Evolutionary conservation across 2,797 vertebrate species (phyloP).

Genomic region (Rousettus madagascariensis): DNA sequence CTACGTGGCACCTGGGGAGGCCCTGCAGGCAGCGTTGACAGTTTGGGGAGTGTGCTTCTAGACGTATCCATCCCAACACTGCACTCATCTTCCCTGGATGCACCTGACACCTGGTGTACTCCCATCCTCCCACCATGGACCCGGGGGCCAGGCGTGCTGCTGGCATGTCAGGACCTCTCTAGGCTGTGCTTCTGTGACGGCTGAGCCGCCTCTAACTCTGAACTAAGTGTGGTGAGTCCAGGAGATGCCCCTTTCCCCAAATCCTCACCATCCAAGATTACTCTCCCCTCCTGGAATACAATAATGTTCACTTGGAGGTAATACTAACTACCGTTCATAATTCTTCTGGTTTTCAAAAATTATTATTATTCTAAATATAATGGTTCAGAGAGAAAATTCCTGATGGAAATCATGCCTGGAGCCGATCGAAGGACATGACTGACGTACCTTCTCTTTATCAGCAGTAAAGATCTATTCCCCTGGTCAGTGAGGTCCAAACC

Average conservation of each 20-base stretch:
- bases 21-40: background rate
- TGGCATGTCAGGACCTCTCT: background rate
- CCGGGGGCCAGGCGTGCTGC: background rate
- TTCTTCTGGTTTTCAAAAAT: background rate
- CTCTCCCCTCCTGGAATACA: background rate
- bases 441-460: background rate
- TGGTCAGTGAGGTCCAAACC: background rate
- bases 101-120: background rate
- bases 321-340: background rate
- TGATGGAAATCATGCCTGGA: background rate
- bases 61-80: background rate
- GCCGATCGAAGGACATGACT: fast-evolving
- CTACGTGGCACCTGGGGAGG: fast-evolving
- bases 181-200: background rate
- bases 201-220: background rate
- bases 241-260: background rate
- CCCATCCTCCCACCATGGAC: background rate
- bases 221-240: background rate
- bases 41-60: background rate
- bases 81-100: background rate
- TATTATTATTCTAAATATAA: background rate
- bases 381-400: background rate
- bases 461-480: background rate
- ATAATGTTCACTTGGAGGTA: background rate
- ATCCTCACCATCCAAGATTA: background rate